Evolutionary conservation across 2,888 invertebrate genomes (phyloP).

Genomic region (Phortica magna): DNA sequence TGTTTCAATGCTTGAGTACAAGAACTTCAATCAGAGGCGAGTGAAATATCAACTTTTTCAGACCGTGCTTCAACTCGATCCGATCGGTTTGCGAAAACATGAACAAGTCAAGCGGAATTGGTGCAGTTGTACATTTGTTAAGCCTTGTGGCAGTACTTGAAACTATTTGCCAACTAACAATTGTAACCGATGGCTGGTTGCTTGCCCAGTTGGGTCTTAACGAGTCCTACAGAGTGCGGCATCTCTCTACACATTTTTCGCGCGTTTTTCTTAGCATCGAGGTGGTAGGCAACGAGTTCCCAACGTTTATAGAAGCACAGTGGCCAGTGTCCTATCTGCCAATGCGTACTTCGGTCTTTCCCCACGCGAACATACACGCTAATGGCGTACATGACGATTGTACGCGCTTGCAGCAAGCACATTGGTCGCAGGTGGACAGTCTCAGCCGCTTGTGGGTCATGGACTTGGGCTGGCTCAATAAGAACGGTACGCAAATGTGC

Average conservation of each 20-base stretch:
- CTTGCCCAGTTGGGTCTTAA: slow-evolving; percentile 67
- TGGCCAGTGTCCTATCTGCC: slow-evolving; percentile 72
- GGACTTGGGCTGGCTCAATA: slow-evolving; percentile 65
- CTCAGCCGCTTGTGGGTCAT: slow-evolving; percentile 73
- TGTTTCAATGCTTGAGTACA: neutral
- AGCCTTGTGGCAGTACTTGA: neutral
- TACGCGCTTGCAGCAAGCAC: slow-evolving; percentile 68
- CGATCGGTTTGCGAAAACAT: neutral
- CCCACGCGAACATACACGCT: slow-evolving; percentile 60
- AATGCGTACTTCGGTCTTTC: slow-evolving; percentile 61
- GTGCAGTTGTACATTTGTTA: neutral
- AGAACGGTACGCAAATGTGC: slow-evolving; percentile 50
- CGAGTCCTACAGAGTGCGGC: slow-evolving; percentile 70
- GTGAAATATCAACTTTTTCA: neutral
- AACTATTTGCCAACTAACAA: neutral
- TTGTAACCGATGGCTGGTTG: slow-evolving; percentile 54
- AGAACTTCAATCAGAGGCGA: neutral
- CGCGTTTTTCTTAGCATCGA: slow-evolving; percentile 73
- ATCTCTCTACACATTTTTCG: slow-evolving; percentile 70
- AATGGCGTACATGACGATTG: slow-evolving; percentile 62
- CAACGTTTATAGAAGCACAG: slow-evolving; percentile 71
- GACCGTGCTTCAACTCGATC: neutral
- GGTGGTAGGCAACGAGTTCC: slow-evolving; percentile 58
- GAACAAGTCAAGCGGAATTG: neutral
- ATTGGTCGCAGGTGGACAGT: slow-evolving; percentile 73